These are phyloP conservation scores for Canis aureus DNA, from an alignment of 2,113 vertebrate species.

Conservation along the genomic window DNA sequence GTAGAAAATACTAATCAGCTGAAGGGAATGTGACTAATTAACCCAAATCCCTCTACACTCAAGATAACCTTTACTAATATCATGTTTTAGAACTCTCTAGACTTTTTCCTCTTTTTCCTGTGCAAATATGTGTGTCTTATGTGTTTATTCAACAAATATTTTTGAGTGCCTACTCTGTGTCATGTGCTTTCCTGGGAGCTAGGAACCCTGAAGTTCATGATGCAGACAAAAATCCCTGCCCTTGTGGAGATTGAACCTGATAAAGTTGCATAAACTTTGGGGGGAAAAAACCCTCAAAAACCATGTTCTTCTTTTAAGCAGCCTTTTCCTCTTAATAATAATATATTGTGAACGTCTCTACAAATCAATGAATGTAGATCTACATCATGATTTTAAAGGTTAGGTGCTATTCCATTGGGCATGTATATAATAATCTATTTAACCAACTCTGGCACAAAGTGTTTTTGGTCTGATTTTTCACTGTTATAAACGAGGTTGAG, in stretches of 20 bases:
- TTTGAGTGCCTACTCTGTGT: neutral
- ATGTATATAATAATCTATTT: slow-evolving; percentile 4
- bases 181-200: neutral
- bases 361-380: neutral
- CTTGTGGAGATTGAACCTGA: neutral
- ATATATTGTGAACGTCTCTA: neutral
- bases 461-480: neutral
- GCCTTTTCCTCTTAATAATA: neutral
- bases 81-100: neutral
- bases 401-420: neutral
- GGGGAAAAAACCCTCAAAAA: neutral
- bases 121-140: neutral
- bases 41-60: neutral
- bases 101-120: neutral
- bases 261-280: neutral
- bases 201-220: neutral
- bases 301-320: neutral
- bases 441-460: neutral
- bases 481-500: neutral
- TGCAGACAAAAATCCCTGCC: neutral
- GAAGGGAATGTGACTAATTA: neutral
- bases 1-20: neutral
- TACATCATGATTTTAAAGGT: neutral
- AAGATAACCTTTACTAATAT: neutral
- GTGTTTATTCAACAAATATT: slow-evolving; percentile 26